These are phyloP conservation scores for Characodon lateralis DNA, from an alignment of 2,797 vertebrate genomes.

Conservation along the genomic window DNA sequence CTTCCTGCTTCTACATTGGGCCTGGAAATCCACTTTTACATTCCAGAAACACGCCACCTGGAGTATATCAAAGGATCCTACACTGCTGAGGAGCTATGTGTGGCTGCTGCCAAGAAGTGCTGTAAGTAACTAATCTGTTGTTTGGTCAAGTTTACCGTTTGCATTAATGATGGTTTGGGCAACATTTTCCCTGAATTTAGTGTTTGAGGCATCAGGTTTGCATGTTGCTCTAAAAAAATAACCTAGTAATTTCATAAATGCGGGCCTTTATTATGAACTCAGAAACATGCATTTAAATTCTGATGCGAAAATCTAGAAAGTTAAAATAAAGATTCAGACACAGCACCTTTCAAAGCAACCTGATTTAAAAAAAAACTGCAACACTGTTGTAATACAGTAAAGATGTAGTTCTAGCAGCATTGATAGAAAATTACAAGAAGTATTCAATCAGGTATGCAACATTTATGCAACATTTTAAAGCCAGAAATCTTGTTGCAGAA, in stretches of 20 bases:
- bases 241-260: background rate
- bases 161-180: background rate
- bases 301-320: background rate
- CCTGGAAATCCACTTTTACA: slow-evolving; percentile 90
- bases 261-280: background rate
- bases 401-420: background rate
- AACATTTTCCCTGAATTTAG: too few species aligned
- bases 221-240: background rate
- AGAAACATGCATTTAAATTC: background rate
- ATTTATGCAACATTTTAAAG: too few species aligned
- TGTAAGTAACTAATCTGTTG: slow-evolving; percentile 75
- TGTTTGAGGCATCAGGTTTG: background rate
- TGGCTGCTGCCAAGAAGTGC: slow-evolving; percentile 88
- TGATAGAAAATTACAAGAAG: background rate
- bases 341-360: background rate
- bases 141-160: background rate
- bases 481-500: too few species aligned
- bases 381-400: background rate
- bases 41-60: slow-evolving; percentile 79
- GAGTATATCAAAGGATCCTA: slow-evolving; percentile 82
- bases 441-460: too few species aligned
- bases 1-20: slow-evolving; percentile 78
- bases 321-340: background rate
- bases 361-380: background rate
- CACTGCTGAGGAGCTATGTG: slow-evolving; percentile 89